Percentiles rank a stretch among this genome's conserved stretches.
phyloP scores from a whole-genome alignment of 2,113 vertebrate genomes.

The Channa argus region DNA sequence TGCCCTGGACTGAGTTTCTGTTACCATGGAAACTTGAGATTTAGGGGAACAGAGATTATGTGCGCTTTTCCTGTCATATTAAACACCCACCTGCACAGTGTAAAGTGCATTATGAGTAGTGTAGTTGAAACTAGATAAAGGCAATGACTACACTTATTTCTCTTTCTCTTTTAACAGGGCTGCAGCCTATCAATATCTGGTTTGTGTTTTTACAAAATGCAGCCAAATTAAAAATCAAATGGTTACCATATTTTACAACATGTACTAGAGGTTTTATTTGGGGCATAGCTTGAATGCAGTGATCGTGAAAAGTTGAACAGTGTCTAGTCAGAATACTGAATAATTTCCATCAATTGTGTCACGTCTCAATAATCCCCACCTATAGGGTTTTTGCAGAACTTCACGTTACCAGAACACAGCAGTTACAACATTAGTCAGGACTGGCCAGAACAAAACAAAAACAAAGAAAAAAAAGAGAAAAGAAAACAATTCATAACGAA shows the following conservation, averaged over 20 bases:
- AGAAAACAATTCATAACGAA: neutral
- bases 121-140: neutral
- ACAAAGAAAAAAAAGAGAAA: too few species aligned
- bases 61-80: slow-evolving; percentile 39
- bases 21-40: slow-evolving; percentile 80
- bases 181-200: neutral
- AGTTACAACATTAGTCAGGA: too few species aligned
- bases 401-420: neutral
- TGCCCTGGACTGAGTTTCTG: slow-evolving; percentile 68
- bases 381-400: slow-evolving; percentile 11
- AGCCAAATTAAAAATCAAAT: neutral
- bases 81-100: slow-evolving; percentile 46
- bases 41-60: slow-evolving; percentile 55
- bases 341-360: neutral
- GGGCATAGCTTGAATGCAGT: neutral
- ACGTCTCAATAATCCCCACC: neutral
- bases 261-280: slow-evolving; percentile 3
- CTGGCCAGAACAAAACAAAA: too few species aligned
- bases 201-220: neutral
- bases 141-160: neutral
- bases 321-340: neutral
- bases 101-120: neutral
- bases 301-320: slow-evolving; percentile 2
- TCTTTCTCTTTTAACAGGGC: neutral
- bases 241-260: neutral